Base-by-base conservation (phyloP, 2,888 invertebrate species). In the Caradrina kadenii region DNA sequence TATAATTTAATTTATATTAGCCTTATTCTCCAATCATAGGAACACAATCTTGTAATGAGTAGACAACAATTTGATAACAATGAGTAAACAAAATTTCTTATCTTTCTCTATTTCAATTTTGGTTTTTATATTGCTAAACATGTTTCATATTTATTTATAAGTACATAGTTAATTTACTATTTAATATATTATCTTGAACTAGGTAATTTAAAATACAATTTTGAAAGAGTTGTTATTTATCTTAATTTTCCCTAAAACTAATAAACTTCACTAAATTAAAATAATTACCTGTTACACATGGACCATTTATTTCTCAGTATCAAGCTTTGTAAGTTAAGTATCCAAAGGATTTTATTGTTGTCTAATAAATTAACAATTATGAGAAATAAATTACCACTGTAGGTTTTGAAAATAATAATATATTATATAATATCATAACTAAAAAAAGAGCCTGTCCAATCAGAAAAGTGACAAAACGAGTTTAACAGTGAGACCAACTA, bases 11-110 rank as follows among this genome's bases (percentile, higher is more conserved):
- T 48, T 39, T n/a, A 22, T 2, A 26, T 42, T 54, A 19, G 4
- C 21, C 7, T 69, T 17, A 22, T 69, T 42, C 1, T 48, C 13
- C 1, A 48, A 48, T 2, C 17, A 39, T 15, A 7, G 3, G 8
- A 2, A 13, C 6, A 19, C 7, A 21, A 45, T 45, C 17, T 17
- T 35, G 10, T 56, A 45, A 53, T 58, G 22, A 48, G 13, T 48
- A 19, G 35, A 53, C 53, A 48, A 39, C 10, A 53, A 48, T 21
- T 15, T n/a, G 21, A 35, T 31, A 67, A 56, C 21, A 58, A 60
- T 68, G 35, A 53, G 17, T 60, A 53, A 53, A 39, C 22, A 52
- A 35, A 60, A 35, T 48, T 35, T 22, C 21, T 45, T 39, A 19
- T 39, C 35, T 17, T 45, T 53, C 2, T n/a, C 13, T 53, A 26